phyloP scores from a whole-genome alignment of 2,888 invertebrate genomes.

The Acanthosepion esculentum region DNA sequence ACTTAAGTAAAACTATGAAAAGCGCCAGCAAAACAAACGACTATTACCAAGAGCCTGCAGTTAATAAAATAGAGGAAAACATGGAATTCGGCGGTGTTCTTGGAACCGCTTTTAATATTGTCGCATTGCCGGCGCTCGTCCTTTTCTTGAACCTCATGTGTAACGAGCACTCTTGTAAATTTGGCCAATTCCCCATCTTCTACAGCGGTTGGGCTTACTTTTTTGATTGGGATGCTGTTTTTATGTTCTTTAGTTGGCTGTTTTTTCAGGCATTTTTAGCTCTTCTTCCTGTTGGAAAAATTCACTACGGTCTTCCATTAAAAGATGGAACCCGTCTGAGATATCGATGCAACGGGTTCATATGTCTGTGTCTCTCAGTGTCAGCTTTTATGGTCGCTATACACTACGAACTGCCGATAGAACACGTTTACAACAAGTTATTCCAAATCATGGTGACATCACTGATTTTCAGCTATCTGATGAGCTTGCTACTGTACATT shows the following conservation, averaged over 20 bases:
- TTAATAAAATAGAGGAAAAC: constrained; percentile 51
- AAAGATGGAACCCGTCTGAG: constrained; percentile 66
- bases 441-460: constrained; percentile 79
- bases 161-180: constrained; percentile 64
- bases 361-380: constrained; percentile 50
- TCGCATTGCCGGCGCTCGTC: constrained; percentile 75
- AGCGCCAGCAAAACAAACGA: background rate
- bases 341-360: constrained; percentile 74
- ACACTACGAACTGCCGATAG: constrained; percentile 61
- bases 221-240: constrained; percentile 66
- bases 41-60: background rate
- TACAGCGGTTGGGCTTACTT: constrained; percentile 59
- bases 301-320: constrained; percentile 69
- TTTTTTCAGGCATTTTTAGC: constrained; percentile 70
- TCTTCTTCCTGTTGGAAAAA: constrained; percentile 70
- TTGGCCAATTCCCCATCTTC: constrained; percentile 56
- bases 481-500: constrained; percentile 79
- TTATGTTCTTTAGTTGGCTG: constrained; percentile 73
- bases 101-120: constrained; percentile 76
- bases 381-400: constrained; percentile 62
- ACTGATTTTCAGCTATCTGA: constrained; percentile 78
- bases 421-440: constrained; percentile 77
- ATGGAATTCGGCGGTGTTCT: constrained; percentile 78
- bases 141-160: constrained; percentile 77
- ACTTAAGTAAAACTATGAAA: background rate